These are phyloP conservation scores for Andrena haemorrhoa DNA, from an alignment of 2,888 invertebrate genomes.

Conservation along the genomic window DNA sequence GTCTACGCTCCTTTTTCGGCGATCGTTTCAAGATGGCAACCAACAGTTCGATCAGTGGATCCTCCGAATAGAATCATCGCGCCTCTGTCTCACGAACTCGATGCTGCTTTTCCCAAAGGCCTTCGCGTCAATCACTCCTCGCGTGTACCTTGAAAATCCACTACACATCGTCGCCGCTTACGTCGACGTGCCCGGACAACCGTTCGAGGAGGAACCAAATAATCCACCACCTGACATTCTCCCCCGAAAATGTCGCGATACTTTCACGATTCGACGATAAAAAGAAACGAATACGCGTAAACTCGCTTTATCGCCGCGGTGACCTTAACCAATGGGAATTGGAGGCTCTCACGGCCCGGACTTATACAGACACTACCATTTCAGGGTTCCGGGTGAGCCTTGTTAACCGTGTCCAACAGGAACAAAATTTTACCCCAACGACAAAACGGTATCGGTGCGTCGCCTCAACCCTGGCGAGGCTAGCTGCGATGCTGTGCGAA, in stretches of 20 bases:
- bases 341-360: no score
- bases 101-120: slow-evolving; percentile 37
- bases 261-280: background rate
- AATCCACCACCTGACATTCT: slow-evolving; percentile 21
- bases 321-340: slow-evolving; percentile 34
- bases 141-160: background rate
- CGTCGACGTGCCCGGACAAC: no score
- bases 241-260: slow-evolving; percentile 31
- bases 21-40: slow-evolving; percentile 6
- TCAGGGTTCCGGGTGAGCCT: no score
- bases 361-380: no score
- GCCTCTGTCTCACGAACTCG: background rate
- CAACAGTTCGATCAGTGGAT: slow-evolving; percentile 12
- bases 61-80: background rate
- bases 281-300: background rate
- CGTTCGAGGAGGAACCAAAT: background rate
- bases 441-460: no score
- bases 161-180: no score
- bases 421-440: no score
- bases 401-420: no score
- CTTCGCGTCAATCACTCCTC: background rate
- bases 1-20: background rate
- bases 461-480: no score
- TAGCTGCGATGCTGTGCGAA: no score
- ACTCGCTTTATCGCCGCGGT: slow-evolving; percentile 15